phyloP scores from a whole-genome alignment of 1,140 invertebrate species.

The Grapholita molesta region DNA sequence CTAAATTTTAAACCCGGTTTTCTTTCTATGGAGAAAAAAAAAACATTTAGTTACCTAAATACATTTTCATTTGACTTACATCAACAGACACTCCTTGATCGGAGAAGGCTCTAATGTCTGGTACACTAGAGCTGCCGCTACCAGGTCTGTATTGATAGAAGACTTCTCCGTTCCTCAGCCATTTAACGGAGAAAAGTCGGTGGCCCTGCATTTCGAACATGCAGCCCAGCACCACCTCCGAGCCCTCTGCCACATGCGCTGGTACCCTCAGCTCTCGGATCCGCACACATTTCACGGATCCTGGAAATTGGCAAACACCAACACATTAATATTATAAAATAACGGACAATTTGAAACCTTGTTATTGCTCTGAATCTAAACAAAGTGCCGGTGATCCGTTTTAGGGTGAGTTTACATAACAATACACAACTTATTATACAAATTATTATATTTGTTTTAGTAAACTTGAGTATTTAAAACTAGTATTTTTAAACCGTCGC shows the following conservation, averaged over 20 bases:
- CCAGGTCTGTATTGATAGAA: slow-evolving; percentile 81
- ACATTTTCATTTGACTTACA: no score
- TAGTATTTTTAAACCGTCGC: no score
- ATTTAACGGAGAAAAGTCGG: slow-evolving; percentile 87
- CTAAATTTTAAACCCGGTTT: no score
- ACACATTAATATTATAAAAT: neutral
- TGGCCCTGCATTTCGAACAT: slow-evolving; percentile 81
- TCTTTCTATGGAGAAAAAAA: no score
- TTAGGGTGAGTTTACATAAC: no score
- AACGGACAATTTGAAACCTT: no score
- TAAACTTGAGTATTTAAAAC: no score
- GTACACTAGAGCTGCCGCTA: slow-evolving; percentile 72
- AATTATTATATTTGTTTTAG: no score
- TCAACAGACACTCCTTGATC: slow-evolving; percentile 81
- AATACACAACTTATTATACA: no score
- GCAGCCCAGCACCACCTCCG: slow-evolving; percentile 78
- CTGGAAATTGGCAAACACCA: slow-evolving; percentile 28
- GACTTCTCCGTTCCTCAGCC: slow-evolving; percentile 87
- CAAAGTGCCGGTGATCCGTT: no score
- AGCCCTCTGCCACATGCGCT: slow-evolving; percentile 78
- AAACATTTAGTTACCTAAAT: no score
- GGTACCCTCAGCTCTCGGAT: slow-evolving; percentile 73
- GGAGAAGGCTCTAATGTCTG: slow-evolving; percentile 72
- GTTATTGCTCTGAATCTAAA: no score
- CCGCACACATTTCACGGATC: slow-evolving; percentile 37